Conservation (phyloP, 2,113 vertebrate species). For the Cheirogaleus medius region DNA sequence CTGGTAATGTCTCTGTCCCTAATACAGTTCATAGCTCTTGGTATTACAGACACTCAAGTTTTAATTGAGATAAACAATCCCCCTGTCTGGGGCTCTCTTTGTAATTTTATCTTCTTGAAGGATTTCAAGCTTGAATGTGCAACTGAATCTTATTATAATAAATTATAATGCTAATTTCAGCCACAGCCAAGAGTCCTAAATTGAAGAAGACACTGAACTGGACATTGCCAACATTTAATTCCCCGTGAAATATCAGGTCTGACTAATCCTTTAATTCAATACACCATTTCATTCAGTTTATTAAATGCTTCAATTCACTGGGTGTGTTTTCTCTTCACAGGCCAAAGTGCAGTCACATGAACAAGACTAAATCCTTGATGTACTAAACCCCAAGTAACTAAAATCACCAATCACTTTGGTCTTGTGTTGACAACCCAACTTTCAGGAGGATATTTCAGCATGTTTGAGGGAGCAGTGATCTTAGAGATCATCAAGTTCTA, state of each 20-base stretch:
- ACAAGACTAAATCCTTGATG: not conserved
- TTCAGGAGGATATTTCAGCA: not conserved
- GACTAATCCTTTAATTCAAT: slow-evolving; percentile 59
- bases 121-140: slow-evolving; percentile 60
- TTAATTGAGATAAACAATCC: slow-evolving; percentile 54
- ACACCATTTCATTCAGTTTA: slow-evolving; percentile 53
- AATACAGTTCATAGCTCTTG: not conserved
- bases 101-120: slow-evolving; percentile 57
- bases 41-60: not conserved
- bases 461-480: not conserved
- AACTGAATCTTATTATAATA: slow-evolving; percentile 68
- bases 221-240: slow-evolving; percentile 61
- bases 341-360: not conserved
- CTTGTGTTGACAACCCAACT: not conserved
- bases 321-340: not conserved
- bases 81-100: not conserved
- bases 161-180: slow-evolving; percentile 65
- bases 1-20: not conserved
- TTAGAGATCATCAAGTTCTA: not conserved
- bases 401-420: not conserved
- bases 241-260: slow-evolving; percentile 59
- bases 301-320: slow-evolving; percentile 47
- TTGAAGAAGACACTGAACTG: slow-evolving; percentile 38
- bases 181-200: slow-evolving; percentile 28
- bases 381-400: not conserved